Conservation (phyloP, 2,888 invertebrate genomes). For the Odontomyia ornata region DNA sequence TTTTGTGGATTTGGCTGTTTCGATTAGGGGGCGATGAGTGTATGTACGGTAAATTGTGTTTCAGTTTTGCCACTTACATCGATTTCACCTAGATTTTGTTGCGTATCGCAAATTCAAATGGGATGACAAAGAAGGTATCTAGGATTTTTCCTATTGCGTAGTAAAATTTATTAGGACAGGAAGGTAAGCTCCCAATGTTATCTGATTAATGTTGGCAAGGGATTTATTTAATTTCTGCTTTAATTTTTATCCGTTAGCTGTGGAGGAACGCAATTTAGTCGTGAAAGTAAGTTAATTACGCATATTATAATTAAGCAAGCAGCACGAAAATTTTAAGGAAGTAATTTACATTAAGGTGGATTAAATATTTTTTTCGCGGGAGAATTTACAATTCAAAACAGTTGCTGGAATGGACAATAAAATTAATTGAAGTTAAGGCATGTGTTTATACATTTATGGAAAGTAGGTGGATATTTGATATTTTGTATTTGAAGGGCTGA, state of each 20-base stretch:
- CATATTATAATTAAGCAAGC: slow-evolving; percentile 19
- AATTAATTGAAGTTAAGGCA: too few relatives aligned
- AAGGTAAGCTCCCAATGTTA: not conserved
- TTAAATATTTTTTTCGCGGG: not conserved
- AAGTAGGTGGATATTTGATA: too few relatives aligned
- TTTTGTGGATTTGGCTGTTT: not conserved
- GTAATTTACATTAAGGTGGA: slow-evolving; percentile 13
- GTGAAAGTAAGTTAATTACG: slow-evolving; percentile 13
- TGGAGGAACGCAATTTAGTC: not conserved
- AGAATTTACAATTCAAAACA: not conserved
- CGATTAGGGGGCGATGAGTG: slow-evolving; percentile 16
- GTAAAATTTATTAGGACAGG: not conserved
- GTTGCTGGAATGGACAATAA: too few relatives aligned
- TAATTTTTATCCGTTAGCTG: not conserved
- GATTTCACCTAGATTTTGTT: slow-evolving; percentile 19
- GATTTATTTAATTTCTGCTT: slow-evolving; percentile 20
- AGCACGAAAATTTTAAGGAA: not conserved
- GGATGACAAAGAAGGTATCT: not conserved
- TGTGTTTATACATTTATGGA: too few relatives aligned
- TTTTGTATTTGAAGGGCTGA: too few relatives aligned
- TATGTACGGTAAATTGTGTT: slow-evolving; percentile 1
- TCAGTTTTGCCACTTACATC: not conserved
- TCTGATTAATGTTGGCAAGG: slow-evolving; percentile 15
- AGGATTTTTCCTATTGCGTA: slow-evolving; percentile 7
- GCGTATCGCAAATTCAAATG: not conserved